Evolutionary conservation across 2,797 vertebrate genomes (phyloP).

Genomic region (Coendou prehensilis): DNA sequence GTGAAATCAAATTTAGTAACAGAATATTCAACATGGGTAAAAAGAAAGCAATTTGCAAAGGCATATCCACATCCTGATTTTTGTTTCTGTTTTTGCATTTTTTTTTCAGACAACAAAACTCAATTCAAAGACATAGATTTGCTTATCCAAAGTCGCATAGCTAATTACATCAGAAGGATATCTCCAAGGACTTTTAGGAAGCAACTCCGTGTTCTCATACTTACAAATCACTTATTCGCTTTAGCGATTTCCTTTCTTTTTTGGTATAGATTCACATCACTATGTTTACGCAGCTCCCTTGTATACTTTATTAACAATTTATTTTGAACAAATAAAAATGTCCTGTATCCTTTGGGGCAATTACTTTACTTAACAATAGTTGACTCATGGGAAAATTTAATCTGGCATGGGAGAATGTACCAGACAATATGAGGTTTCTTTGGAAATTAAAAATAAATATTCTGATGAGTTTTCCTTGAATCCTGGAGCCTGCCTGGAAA

Average conservation of each 20-base stretch:
- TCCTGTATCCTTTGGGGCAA: background rate
- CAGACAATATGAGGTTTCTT: background rate
- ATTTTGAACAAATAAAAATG: slow-evolving; percentile 59
- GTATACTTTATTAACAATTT: slow-evolving; percentile 21
- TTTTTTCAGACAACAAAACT: background rate
- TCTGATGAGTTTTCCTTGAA: slow-evolving; percentile 16
- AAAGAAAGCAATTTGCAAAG: background rate
- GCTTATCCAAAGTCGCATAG: background rate
- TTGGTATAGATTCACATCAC: background rate
- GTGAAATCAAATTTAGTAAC: slow-evolving; percentile 18
- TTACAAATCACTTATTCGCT: background rate
- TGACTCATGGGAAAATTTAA: slow-evolving; percentile 53
- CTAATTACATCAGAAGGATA: background rate
- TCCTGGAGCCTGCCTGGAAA: background rate
- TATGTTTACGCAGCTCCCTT: background rate
- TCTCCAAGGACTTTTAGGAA: background rate
- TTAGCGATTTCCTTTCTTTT: background rate
- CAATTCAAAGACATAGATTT: background rate
- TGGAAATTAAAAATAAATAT: slow-evolving; percentile 64
- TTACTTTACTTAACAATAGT: slow-evolving; percentile 39
- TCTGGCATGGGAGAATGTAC: slow-evolving; percentile 20
- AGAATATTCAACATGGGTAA: background rate
- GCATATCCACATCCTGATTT: background rate
- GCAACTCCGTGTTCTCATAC: background rate
- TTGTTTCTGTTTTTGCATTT: background rate